Base-by-base conservation (phyloP, 2,888 invertebrate species). In the Platerodrilus igneus region DNA sequence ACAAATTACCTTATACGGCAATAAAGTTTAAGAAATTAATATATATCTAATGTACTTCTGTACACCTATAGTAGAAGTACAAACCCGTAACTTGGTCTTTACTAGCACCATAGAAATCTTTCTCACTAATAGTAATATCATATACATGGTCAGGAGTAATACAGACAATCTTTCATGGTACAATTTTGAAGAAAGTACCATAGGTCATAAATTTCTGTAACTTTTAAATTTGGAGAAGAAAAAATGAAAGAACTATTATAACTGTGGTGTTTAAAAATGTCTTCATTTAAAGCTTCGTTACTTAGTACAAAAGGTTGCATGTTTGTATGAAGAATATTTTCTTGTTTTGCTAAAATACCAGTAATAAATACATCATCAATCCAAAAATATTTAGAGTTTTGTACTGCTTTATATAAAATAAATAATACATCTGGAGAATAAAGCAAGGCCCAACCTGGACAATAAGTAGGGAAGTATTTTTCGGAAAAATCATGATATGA, bases 301-400 rank as follows among this genome's bases (percentile, higher is more conserved):
- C 21, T 6, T 33, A 42, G 25, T 19, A 38, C 32, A 17, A 40
- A 39, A 25, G 37, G 36, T 6, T 35, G 18, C 13, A 76, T 48
- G 14, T 75, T 69, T 1, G 76, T 75, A 31, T 77, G 74, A 1
- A 70, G 64, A n/a, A 81, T 58, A 48, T 77, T 75, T 5, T 74
- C 67, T 55, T 73, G 72, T 48, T 73, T 66, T 0, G 78, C 77
- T 37, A 78, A 55, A 4, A 73, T 72, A 25, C 83, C 84, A 2
- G 83, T 83, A 18, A 84, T 67, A 56, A 80, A 79, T 37, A 81
- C 79, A 60, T 84, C 84, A 60, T 84, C 83, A 41, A 84, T 79
- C 84, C 85, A 84, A 66, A 84, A 83, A 59, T 79, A 82, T 2
- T 73, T 70, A 3, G 72, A 64, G 38, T 65, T 69, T 54, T 77